A percentile compares a stretch with the other conserved stretches of the same genome.
Conservation (phyloP, 64 coral and sea anemone species). For the Hydrozoanthus tunicans region DNA sequence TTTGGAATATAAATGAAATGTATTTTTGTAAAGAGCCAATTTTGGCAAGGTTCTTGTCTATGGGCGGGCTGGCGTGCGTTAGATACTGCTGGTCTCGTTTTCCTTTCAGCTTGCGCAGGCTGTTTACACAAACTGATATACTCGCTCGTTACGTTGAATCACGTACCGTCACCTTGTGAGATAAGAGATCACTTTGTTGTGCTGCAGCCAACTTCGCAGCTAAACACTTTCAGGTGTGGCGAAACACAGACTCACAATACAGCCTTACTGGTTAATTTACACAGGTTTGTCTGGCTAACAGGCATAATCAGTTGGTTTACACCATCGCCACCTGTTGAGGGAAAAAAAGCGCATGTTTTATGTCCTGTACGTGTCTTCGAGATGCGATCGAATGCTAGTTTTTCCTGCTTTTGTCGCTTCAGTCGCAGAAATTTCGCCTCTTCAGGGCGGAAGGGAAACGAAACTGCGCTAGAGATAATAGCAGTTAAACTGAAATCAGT, state of each 20-base stretch:
- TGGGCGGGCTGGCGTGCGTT: no score
- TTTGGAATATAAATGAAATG: neutral
- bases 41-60: neutral
- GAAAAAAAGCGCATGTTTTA: neutral
- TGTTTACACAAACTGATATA: no score
- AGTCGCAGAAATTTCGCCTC: neutral
- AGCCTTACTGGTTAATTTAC: neutral
- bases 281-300: neutral
- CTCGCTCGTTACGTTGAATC: no score
- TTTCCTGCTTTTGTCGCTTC: neutral
- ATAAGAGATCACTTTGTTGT: no score
- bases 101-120: neutral
- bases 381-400: neutral
- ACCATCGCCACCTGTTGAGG: constrained; percentile 10
- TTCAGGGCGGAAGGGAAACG: neutral
- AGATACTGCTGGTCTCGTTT: neutral
- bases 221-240: no score
- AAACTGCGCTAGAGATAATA: neutral
- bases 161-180: no score
- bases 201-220: no score
- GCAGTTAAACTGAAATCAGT: neutral
- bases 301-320: neutral
- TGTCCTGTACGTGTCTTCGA: neutral
- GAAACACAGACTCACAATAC: neutral
- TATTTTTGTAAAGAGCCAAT: neutral